A percentile compares a stretch with the other conserved stretches of the same genome.
phyloP scores from a whole-genome alignment of 92 coral and sea anemone genomes.

The Virgularia gustaviana region DNA sequence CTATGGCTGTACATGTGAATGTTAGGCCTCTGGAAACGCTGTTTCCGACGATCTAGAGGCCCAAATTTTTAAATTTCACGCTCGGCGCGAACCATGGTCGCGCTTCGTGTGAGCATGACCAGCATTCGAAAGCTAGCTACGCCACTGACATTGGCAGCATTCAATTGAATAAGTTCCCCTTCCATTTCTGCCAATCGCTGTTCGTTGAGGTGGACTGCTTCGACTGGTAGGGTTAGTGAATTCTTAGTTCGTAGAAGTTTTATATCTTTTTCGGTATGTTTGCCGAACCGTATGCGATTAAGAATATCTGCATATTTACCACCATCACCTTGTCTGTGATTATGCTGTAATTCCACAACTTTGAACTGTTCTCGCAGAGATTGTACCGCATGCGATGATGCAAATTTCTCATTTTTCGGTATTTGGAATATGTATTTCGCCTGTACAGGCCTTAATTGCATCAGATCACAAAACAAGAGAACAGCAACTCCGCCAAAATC shows the following conservation, averaged over 20 bases:
- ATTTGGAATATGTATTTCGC: neutral
- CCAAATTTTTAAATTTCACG: no score
- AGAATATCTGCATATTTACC: constrained; percentile 21
- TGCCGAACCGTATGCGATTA: constrained; percentile 4
- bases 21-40: no score
- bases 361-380: constrained; percentile 10
- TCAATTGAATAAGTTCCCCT: no score
- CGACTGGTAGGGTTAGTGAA: constrained; percentile 10
- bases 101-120: neutral
- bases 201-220: neutral
- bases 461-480: neutral
- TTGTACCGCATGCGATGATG: constrained; percentile 8
- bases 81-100: no score
- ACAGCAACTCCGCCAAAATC: neutral
- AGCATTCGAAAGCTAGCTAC: no score
- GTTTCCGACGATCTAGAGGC: no score
- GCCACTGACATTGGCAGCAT: no score
- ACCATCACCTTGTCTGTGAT: constrained; percentile 22
- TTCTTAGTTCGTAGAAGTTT: constrained; percentile 5
- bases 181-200: no score
- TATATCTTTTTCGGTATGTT: constrained; percentile 13
- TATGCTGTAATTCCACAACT: constrained; percentile 3
- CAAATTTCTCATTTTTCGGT: neutral
- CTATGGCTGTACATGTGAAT: no score
- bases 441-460: constrained; percentile 1